Evolutionary conservation across 1,140 invertebrate genomes (phyloP).

Genomic region (Leptinotarsa undecemlineata): DNA sequence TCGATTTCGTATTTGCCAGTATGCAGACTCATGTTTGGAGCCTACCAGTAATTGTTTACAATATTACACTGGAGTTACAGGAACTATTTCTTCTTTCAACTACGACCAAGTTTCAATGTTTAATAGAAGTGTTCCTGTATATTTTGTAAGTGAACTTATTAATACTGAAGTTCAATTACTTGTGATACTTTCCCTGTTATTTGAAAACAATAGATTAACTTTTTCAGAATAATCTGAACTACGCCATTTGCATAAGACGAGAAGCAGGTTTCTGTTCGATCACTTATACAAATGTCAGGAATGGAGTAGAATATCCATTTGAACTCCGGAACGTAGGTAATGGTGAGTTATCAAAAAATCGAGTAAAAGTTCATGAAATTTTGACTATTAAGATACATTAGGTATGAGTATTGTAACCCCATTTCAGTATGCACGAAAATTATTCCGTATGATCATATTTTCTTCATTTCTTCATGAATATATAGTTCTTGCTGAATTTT

Average conservation of each 20-base stretch:
- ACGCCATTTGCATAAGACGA: conserved; percentile 74
- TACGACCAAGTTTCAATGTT: conserved; percentile 64
- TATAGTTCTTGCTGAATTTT: no score
- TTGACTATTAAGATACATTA: no score
- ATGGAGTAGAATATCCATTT: conserved; percentile 60
- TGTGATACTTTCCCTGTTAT: not conserved
- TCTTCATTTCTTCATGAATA: no score
- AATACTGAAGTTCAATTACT: not conserved
- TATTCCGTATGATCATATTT: no score
- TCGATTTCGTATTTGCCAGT: conserved; percentile 67
- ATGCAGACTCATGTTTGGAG: conserved; percentile 48
- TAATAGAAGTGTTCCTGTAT: conserved; percentile 59
- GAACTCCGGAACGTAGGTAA: conserved; percentile 69
- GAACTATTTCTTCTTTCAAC: conserved; percentile 73
- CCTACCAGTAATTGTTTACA: conserved; percentile 69
- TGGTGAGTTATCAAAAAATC: conserved; percentile 50
- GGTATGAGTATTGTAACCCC: no score
- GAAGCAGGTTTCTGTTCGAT: conserved; percentile 66
- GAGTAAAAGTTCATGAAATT: no score
- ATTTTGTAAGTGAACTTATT: conserved; percentile 57
- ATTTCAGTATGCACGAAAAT: no score
- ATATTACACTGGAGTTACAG: conserved; percentile 64
- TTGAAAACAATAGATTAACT: not conserved
- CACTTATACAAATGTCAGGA: conserved; percentile 60
- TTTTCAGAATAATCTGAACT: conserved; percentile 78